phyloP scores from a whole-genome alignment of 2,888 invertebrate genomes.

The Lithophane ornitopus region DNA sequence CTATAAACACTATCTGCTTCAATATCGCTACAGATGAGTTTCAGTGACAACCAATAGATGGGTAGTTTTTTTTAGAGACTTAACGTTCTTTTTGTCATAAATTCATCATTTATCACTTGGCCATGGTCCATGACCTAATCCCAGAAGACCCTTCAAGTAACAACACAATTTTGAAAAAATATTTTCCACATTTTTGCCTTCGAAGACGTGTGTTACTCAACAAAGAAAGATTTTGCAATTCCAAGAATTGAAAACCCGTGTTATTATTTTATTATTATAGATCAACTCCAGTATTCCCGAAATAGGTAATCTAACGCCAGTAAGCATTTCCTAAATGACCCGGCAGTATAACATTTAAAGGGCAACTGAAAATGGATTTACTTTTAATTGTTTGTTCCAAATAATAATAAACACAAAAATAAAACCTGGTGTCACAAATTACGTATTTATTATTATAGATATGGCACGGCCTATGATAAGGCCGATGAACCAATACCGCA shows the following conservation, averaged over 20 bases:
- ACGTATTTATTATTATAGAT: too few relatives aligned
- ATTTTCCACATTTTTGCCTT: conserved; percentile 4
- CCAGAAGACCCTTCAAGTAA: conserved; percentile 24
- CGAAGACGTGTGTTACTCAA: not conserved
- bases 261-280: not conserved
- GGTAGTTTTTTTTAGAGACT: too few relatives aligned
- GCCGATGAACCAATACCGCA: not conserved
- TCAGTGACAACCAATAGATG: not conserved
- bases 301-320: not conserved
- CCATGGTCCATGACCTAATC: conserved; percentile 6
- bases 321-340: not conserved
- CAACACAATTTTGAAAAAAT: not conserved
- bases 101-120: conserved; percentile 3
- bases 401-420: not conserved
- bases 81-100: not conserved
- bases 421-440: not conserved
- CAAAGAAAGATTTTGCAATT: not conserved
- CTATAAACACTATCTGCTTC: not conserved
- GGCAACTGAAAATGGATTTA: not conserved
- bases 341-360: not conserved
- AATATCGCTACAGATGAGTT: not conserved
- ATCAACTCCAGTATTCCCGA: not conserved
- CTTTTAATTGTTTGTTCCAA: too few relatives aligned
- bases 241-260: not conserved
- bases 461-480: conserved; percentile 36